Evolutionary conservation across 2,113 vertebrate species (phyloP).

Genomic region (Ranitomeya imitator): DNA sequence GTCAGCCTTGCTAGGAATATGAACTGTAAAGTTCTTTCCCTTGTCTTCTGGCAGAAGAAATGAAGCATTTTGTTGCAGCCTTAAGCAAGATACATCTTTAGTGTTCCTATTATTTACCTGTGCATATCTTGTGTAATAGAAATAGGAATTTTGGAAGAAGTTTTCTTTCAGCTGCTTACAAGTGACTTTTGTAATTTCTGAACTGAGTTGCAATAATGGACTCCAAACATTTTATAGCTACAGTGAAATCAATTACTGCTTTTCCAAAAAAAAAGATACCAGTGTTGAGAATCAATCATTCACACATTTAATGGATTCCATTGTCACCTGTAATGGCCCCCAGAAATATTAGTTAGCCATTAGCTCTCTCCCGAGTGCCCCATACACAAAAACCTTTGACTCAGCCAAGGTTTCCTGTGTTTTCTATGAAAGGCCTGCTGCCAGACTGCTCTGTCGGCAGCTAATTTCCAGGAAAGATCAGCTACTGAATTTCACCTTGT

Average conservation of each 20-base stretch:
- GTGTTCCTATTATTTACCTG: slow-evolving; percentile 22
- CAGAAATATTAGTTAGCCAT: no score
- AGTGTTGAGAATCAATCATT: background rate
- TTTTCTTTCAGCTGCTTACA: background rate
- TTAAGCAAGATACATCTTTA: slow-evolving; percentile 40
- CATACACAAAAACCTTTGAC: no score
- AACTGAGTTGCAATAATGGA: background rate
- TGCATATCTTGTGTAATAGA: background rate
- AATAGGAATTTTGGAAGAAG: background rate
- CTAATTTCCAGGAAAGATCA: no score
- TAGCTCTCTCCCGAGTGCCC: no score
- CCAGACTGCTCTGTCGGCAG: no score
- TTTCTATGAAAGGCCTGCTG: no score
- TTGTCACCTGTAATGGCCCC: no score
- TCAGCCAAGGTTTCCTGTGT: no score
- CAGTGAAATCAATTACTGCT: background rate
- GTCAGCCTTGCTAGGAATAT: slow-evolving; percentile 21
- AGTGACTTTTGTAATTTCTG: background rate
- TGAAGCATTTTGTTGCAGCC: slow-evolving; percentile 41
- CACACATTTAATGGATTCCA: no score
- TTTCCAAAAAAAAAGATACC: background rate
- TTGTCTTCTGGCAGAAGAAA: slow-evolving; percentile 44
- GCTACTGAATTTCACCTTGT: no score
- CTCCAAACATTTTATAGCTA: background rate
- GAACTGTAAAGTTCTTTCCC: slow-evolving; percentile 23